Conservation (phyloP, 1,140 invertebrate species). For the Eumaeus atala region DNA sequence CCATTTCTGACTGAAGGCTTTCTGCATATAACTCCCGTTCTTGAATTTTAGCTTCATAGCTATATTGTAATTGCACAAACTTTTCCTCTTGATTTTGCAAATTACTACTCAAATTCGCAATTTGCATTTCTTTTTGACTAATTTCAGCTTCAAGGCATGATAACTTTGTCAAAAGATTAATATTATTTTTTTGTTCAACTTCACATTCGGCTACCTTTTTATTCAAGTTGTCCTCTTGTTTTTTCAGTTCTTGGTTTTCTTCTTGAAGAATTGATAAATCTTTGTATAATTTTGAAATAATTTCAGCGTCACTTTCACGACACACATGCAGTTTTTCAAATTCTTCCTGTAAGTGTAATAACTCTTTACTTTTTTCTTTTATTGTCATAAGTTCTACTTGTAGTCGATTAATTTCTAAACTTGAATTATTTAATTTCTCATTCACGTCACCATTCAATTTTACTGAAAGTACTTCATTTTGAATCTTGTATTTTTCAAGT, state of each 20-base stretch:
- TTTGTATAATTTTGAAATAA: constrained; percentile 36
- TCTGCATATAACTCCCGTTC: constrained; percentile 83
- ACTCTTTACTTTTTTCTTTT: constrained; percentile 33
- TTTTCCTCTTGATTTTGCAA: constrained; percentile 48
- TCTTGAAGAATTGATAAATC: constrained; percentile 44
- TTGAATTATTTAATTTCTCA: constrained; percentile 30
- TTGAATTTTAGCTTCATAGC: constrained; percentile 79
- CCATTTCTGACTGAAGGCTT: constrained; percentile 80
- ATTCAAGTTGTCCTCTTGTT: constrained; percentile 45
- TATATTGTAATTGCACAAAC: constrained; percentile 53
- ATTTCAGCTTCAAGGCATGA: constrained; percentile 60
- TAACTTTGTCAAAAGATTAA: constrained; percentile 59
- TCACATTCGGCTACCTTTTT: constrained; percentile 64
- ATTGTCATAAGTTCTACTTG: constrained; percentile 40
- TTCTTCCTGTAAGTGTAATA: neutral
- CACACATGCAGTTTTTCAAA: neutral
- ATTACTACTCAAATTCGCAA: constrained; percentile 45
- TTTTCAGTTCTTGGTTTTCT: constrained; percentile 48
- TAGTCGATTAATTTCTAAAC: constrained; percentile 44
- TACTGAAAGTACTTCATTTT: constrained; percentile 45
- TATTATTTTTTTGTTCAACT: constrained; percentile 59
- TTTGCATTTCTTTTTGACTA: constrained; percentile 51
- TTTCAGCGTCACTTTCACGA: constrained; percentile 24
- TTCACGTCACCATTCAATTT: constrained; percentile 35
- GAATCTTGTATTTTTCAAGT: constrained; percentile 47